Conservation (phyloP, 2,113 vertebrate species). For the Mastomys natalensis region DNA sequence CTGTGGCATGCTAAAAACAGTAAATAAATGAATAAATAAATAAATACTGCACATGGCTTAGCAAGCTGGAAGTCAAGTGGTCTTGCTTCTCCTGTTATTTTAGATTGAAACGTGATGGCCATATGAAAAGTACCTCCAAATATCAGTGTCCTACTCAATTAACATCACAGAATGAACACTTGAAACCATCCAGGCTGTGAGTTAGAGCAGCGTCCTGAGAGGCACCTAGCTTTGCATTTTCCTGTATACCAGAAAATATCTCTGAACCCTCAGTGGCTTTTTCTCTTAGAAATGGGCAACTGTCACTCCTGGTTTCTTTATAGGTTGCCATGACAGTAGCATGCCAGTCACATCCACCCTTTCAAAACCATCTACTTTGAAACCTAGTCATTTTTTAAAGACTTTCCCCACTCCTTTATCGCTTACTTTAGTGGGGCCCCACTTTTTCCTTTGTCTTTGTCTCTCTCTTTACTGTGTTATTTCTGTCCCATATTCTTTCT, state of each 20-base stretch:
- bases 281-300: neutral
- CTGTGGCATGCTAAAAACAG: neutral
- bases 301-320: neutral
- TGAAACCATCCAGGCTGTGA: neutral
- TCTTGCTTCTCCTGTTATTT: neutral
- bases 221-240: neutral
- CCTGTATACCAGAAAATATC: neutral
- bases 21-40: neutral
- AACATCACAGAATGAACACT: neutral
- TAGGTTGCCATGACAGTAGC: neutral
- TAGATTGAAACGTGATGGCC: neutral
- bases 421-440: neutral
- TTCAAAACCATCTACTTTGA: neutral
- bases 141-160: neutral
- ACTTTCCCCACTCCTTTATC: neutral
- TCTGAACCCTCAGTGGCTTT: neutral
- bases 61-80: neutral
- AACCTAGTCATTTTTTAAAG: slow-evolving; percentile 16
- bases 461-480: slow-evolving; percentile 5
- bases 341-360: neutral
- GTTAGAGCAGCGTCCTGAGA: neutral
- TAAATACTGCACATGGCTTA: neutral
- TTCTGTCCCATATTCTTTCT: slow-evolving; percentile 2
- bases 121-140: neutral
- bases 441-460: neutral